phyloP scores from a whole-genome alignment of 2,888 invertebrate species.

The Epirrita christyi region DNA sequence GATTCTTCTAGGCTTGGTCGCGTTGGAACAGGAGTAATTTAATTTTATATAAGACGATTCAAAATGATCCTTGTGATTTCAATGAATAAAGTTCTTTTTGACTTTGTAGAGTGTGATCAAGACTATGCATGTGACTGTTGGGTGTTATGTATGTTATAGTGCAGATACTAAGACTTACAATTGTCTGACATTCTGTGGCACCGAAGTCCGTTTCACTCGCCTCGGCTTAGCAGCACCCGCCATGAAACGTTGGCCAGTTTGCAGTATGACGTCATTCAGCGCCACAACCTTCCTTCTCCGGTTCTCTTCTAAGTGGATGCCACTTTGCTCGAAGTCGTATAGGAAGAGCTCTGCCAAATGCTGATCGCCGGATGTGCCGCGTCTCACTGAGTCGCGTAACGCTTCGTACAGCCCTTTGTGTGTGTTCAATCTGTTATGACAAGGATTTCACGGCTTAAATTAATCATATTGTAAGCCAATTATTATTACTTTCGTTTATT shows the following conservation, averaged over 20 bases:
- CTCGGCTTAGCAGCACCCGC: constrained; percentile 89
- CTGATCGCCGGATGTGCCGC: constrained; percentile 92
- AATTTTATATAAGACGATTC: too few species aligned
- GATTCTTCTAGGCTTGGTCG: too few species aligned
- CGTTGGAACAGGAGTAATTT: too few species aligned
- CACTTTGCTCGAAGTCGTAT: constrained; percentile 99
- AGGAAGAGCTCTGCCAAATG: constrained; percentile 95
- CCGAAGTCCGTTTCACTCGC: constrained; percentile 84
- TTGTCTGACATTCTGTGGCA: constrained; percentile 90
- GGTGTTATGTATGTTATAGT: too few species aligned
- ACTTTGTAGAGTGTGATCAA: too few species aligned
- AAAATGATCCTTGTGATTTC: too few species aligned
- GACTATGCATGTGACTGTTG: too few species aligned
- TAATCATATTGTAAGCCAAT: too few species aligned
- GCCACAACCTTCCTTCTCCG: constrained; percentile 91
- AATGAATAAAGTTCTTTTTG: too few species aligned
- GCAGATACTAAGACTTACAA: constrained; percentile 83
- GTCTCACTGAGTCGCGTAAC: constrained; percentile 88
- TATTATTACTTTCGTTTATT: too few species aligned
- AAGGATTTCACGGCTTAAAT: background rate
- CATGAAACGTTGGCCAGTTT: constrained; percentile 93
- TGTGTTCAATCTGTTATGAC: constrained; percentile 91
- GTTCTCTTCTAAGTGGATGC: constrained; percentile 94
- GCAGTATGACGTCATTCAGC: constrained; percentile 88
- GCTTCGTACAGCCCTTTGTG: constrained; percentile 93